Base-by-base conservation (phyloP, 2,888 invertebrate species). In the Sphaerophoria rueppellii region DNA sequence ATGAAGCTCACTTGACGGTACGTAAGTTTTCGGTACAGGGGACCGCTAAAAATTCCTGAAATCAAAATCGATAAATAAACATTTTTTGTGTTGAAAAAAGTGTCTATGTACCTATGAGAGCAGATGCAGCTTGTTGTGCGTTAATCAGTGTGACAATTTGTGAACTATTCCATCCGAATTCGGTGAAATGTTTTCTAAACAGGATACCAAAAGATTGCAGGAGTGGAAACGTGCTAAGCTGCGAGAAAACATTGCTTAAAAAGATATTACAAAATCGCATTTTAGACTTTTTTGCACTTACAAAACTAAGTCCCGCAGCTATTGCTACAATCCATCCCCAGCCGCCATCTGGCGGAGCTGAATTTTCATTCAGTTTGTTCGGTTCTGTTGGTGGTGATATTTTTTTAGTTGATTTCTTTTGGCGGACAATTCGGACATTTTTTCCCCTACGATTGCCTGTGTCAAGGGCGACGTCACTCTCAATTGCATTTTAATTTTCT, bases 261-360 rank as follows among this genome's bases (percentile, higher is more conserved):
- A 0, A 6, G 11, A 12, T 16, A 9, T n/a, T n/a, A n/a, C n/a
- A n/a, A n/a, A n/a, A n/a, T 35, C n/a, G n/a, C 54, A 32, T 11
- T 11, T 5, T 9, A 40, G 43, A 14, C 0, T 11, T 6, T 6
- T 6, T 1, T 48, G 48, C n/a, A 94, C 94, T 94, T 91, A 96
- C 96, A 89, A n/a, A 95, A 70, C 94, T 94, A 87, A 95, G 92
- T 87, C 95, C 95, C 37, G 95, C 94, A 0, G 95, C 95, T 24
- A 95, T 87, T 35, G 95, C 93, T 12, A 96, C 93, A 89, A 95
- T 93, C 96, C 96, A 96, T 0, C 90, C n/a, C 95, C 95, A 96
- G 0, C 95, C 95, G 0, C 96, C 96, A 89, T 96, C 96, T 0
- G 95, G 96, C 0, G 95, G 94, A 46, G 93, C 91, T 87, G 95